Evolutionary conservation across 2,888 invertebrate genomes (phyloP), one percentile per base, ranked within the genome.

Genomic region (Agriotes lineatus): DNA sequence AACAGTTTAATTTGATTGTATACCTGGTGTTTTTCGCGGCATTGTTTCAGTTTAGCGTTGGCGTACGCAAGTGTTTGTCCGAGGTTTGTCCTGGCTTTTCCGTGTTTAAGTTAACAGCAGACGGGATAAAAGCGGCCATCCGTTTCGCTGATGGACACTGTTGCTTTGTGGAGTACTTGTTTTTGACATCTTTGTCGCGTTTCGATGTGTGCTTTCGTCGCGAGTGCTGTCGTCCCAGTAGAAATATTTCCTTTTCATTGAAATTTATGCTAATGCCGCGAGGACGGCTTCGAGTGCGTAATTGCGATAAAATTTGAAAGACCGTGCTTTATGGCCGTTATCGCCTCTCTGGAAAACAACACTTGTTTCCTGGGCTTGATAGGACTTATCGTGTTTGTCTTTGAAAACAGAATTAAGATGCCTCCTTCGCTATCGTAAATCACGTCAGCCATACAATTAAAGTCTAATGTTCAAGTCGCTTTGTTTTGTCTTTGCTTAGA

Each of bases 371-470:
- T 61, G 22, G 42, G 20, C 33, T 42, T 39, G 61, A 61, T 61
- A 61, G 9, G 48, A 7, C 16, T 61, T 61, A 61, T 61, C 61
- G 12, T 61, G 61, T 61, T 50, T 61, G 61, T 61, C 61, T 52
- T 61, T 52, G 35, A 58, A 58, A 58, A 58, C 44, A 58, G 58
- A 58, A 60, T 60, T 20, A 59, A 60, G 33, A 45, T 48, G 59
- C 35, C 59, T 48, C 48, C 48, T 39, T 22, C 22, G 33, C 52
- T 30, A 16, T 33, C 33, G 33, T 52, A 52, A 52, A 52, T 52
- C 30, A 48, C 6, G 33, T 18, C 33, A 22, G 33, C 22, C 33
- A 9, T 52, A 18, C 33, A 52, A 33, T 50, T 50, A 52, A 52
- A 52, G 52, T 52, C 10, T 52, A 52, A 52, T 9, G 52, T 52